Conservation (phyloP, 1,140 invertebrate genomes). For the Drosophila grimshawi region DNA sequence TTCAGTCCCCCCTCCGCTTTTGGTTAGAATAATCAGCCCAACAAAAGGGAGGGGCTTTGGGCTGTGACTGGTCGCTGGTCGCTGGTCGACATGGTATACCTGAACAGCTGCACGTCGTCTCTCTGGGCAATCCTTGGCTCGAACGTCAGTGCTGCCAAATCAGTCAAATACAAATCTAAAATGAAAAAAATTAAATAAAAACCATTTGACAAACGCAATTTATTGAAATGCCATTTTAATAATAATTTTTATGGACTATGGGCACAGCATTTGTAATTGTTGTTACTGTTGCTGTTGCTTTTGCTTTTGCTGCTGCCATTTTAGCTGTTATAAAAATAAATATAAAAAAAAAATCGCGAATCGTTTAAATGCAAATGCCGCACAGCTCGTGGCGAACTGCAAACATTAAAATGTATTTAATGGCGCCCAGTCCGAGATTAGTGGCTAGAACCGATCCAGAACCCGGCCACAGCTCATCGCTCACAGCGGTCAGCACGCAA, state of each 20-base stretch:
- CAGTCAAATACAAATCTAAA: neutral
- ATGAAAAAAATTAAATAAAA: neutral
- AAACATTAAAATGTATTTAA: conserved; percentile 71
- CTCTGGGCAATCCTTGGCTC: conserved; percentile 46
- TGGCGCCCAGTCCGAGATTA: conserved; percentile 29
- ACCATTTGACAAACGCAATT: conserved; percentile 13
- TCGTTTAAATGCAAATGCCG: conserved; percentile 74
- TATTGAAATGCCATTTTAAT: conserved; percentile 48
- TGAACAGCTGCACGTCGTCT: conserved; percentile 71
- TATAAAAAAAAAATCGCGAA: conserved; percentile 23
- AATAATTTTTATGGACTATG: conserved; percentile 50
- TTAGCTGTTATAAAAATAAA: conserved; percentile 34
- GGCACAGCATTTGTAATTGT: conserved; percentile 28
- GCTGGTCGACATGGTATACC: conserved; percentile 51
- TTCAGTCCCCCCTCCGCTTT: neutral
- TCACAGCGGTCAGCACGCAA: conserved; percentile 33
- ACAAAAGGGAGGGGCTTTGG: neutral
- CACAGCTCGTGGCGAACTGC: conserved; percentile 7
- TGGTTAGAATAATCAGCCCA: neutral
- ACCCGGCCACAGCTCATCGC: neutral
- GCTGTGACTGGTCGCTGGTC: neutral
- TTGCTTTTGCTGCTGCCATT: conserved; percentile 19
- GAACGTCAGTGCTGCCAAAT: conserved; percentile 38
- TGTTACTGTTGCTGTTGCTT: conserved; percentile 19
- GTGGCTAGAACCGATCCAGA: neutral